These are phyloP conservation scores for Centropus bengalensis DNA, from an alignment of 2,113 vertebrate species.

Conservation along the genomic window DNA sequence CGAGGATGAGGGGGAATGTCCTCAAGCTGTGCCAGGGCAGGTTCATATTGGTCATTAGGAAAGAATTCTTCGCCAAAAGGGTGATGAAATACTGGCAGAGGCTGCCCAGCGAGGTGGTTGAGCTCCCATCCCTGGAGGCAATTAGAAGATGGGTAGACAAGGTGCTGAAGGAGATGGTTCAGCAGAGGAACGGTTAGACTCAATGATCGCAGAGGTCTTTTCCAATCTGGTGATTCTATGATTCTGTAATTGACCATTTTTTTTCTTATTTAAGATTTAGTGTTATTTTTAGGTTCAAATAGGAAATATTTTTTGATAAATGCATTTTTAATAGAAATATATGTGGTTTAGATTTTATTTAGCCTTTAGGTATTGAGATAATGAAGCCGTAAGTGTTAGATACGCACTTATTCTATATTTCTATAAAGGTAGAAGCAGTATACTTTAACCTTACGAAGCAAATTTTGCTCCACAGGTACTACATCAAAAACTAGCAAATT, in stretches of 20 bases:
- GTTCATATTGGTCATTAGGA: no score
- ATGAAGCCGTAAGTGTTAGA: neutral
- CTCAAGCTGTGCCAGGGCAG: no score
- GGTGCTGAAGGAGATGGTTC: no score
- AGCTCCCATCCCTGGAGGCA: no score
- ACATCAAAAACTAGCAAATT: conserved; percentile 68
- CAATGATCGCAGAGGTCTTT: no score
- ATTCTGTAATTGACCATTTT: neutral
- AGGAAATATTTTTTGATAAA: neutral
- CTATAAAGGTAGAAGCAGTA: neutral
- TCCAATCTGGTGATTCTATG: no score
- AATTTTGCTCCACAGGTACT: conserved; percentile 63
- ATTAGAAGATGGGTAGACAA: no score
- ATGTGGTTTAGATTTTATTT: neutral
- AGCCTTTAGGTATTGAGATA: neutral
- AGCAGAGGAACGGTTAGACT: no score
- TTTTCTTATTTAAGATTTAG: neutral
- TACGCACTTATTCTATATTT: neutral
- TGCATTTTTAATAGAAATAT: neutral
- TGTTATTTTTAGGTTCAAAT: neutral
- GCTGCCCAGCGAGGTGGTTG: no score
- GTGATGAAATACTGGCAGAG: no score
- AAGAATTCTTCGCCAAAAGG: no score
- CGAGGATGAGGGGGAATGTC: no score
- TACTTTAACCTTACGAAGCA: neutral